Evolutionary conservation across 2,888 invertebrate species (phyloP), one percentile per base, ranked within the genome.

Genomic region (Tanypteryx hageni): DNA sequence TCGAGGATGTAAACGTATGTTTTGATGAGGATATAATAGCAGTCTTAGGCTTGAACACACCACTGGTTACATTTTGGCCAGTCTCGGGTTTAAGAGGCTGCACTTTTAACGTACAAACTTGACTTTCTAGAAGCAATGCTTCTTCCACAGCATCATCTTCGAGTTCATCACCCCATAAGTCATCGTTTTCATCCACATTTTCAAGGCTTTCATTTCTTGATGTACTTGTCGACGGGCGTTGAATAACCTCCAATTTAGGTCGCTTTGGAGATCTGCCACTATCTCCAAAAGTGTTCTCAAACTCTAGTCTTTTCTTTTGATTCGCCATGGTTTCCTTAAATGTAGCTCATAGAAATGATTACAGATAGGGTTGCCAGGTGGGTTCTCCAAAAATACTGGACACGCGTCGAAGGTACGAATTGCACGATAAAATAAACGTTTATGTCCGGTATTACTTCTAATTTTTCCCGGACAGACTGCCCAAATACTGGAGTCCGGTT

Each of bases 221-320:
- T 3, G 18, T n/a, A 68, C 59, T 68, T 18, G 44, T 44, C 0
- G 89, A 89, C 44, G 89, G 89, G 13, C 56, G 31, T 59, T 89
- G 89, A 68, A 89, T 89, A 11, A 89, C 89, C n/a, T 89, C 89
- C 44, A 89, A 89, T n/a, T 89, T 89, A 4, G 89, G 89, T 18
- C 89, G 31, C 59, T 89, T 89, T n/a, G 89, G 64, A 2, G 89
- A 89, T 68, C 89, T 64, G 18, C 31, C 31, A 7, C 64, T 61
- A 56, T 64, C 64, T 0, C 68, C 56, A 68, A 89, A 89, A 18
- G 44, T 89, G 44, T 44, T 89, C n/a, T 89, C 89, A 31, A 89
- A 89, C n/a, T 89, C 89, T 44, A 89, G 64, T 44, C 44, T 89
- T n/a, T 89, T 89, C 44, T 64, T 89, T 3, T 61, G 44, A 89